These are phyloP conservation scores for Eremophila alpestris DNA, from an alignment of 2,797 vertebrate species.

Conservation along the genomic window DNA sequence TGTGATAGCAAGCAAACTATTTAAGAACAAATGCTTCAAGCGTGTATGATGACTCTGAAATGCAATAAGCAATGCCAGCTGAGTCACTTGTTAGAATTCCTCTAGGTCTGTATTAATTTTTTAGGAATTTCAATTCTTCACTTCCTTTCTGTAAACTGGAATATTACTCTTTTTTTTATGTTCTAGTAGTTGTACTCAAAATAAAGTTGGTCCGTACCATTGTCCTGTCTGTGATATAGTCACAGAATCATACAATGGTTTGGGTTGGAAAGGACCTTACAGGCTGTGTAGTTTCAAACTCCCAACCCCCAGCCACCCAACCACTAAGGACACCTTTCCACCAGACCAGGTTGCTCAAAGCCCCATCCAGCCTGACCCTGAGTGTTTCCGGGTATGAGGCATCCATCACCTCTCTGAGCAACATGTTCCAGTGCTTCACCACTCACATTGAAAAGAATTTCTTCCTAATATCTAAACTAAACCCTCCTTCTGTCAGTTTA, in stretches of 20 bases:
- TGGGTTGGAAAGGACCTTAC: background rate
- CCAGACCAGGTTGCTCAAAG: background rate
- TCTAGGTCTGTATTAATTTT: background rate
- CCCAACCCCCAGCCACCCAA: fast-evolving
- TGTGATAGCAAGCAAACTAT: background rate
- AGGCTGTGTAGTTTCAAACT: background rate
- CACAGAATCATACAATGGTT: background rate
- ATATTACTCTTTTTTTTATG: background rate
- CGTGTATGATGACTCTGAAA: background rate
- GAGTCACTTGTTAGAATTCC: background rate
- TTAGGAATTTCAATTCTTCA: background rate
- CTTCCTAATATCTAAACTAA: background rate
- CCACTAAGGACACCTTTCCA: background rate
- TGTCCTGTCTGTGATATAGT: background rate
- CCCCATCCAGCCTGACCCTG: background rate
- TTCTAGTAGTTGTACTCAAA: background rate
- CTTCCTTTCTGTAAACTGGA: background rate
- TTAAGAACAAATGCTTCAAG: background rate
- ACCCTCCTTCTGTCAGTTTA: background rate
- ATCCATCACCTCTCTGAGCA: background rate
- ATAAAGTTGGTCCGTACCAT: background rate
- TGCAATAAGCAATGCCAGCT: background rate
- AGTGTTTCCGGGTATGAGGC: background rate
- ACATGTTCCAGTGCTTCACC: background rate
- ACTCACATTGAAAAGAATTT: background rate